Evolutionary conservation across 2,888 invertebrate species (phyloP), one percentile per base, ranked within the genome.

Genomic region (Dusona sp.): DNA sequence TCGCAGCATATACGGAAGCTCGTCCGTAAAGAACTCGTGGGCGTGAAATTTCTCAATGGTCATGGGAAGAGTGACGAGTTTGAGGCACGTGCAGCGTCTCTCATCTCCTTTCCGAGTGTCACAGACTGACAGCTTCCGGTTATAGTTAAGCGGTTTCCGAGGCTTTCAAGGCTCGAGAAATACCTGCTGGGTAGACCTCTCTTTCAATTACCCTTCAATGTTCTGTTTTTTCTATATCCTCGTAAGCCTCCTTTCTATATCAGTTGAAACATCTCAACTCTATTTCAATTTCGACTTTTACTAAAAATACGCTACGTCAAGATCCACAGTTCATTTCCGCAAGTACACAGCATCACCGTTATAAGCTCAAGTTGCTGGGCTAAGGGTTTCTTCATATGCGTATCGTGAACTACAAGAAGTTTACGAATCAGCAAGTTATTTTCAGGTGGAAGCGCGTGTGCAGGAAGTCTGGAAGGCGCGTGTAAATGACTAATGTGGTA

Each of bases 1-100:
- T 33, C 25, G 22, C n/a, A 42, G 51, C 6, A 72, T 29, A 51
- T 19, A 73, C 22, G 48, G 74, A 54, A 22, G 78, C n/a, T 54
- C 67, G 78, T 54, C 73, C n/a, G 25, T 45, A 22, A 38, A 16
- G 51, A 79, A 65, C 78, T 74, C 61, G 83, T 84, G 81, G 81
- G 86, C 80, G 77, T 79, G 25, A 73, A 84, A 84, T 81, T 74
- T 84, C 80, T 79, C 84, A 86, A 86, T 84, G 64, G 42, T 78
- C 74, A 42, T 48, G 54, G 45, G 68, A 36, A 42, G 54, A 25
- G 29, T 57, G 86, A 80, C 68, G 54, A 67, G 73, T 51, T 25
- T 2, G 48, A 54, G 64, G 72, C 79, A 42, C 79, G 73, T 73
- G 61, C 64, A 45, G 33, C 33, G 65, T 42, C 57, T 57, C 29